Evolutionary conservation across 2,113 vertebrate genomes (phyloP), one percentile per base, ranked within the genome.

Genomic region (Setophaga kirtlandii): DNA sequence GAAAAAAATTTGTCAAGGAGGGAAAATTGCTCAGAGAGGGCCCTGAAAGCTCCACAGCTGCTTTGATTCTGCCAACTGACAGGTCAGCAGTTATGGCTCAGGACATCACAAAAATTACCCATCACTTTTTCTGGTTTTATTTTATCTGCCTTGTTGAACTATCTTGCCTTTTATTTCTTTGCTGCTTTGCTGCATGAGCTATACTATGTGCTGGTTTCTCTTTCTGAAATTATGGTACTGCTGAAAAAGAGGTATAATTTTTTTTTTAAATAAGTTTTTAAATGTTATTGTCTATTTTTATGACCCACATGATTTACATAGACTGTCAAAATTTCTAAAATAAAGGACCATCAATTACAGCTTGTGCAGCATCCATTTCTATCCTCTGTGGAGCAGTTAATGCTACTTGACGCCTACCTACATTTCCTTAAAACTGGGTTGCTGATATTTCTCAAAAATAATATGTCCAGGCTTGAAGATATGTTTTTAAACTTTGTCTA

Each of bases 311-410:
- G 39, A 78, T 84, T 81, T 87, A 85, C n/a, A 56, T 21, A 63
- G 60, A 55, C 21, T 71, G 47, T 79, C 27, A 93, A 35, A 24
- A 47, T 87, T 89, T 89, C 70, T 87, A 71, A 91, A 78, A 33
- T 68, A 71, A 84, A 91, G 69, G 31, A 60, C 58, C 49, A 76
- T 68, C 65, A 91, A 21, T 74, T 91, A 46, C 55, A 84, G 44
- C 44, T 93, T 85, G 25, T 56, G 63, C 63, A 85, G 46, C 53
- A 90, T 90, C 50, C 75, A 30, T 83, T 96, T 94, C 78, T 88
- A 9, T 69, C 80, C 67, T 87, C 83, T 58, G 23, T 69, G 83
- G 79, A 94, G 53, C 63, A 52, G 55, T 69, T 85, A 68, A 42
- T 80, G 76, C 75, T 87, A 7, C 52, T 82, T 85, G 58, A 87